A percentile compares a stretch with the other conserved stretches of the same genome.
phyloP scores from a whole-genome alignment of 1,140 invertebrate genomes.

The Bombus vancouverensis region DNA sequence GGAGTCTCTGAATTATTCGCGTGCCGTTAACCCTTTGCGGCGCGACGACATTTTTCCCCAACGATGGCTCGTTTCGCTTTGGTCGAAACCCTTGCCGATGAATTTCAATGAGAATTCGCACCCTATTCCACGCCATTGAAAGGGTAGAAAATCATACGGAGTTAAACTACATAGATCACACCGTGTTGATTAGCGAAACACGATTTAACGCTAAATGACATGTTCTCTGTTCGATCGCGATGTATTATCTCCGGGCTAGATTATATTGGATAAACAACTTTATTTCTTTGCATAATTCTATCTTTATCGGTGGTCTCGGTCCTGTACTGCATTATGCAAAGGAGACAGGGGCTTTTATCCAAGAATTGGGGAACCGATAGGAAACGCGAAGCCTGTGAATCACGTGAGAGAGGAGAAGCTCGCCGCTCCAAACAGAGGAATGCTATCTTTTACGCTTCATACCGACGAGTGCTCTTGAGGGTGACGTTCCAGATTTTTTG shows the following conservation, averaged over 20 bases:
- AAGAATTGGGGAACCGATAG: background rate
- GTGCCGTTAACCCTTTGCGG: constrained; percentile 23
- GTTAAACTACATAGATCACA: background rate
- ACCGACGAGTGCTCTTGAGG: background rate
- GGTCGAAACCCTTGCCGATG: background rate
- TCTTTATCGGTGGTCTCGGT: background rate
- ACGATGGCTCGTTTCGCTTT: background rate
- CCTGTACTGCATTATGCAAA: background rate
- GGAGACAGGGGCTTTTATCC: background rate
- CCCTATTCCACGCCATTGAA: background rate
- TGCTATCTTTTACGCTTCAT: background rate
- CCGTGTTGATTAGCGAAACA: background rate
- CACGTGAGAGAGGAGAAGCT: background rate
- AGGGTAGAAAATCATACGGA: background rate
- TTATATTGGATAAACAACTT: background rate
- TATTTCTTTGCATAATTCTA: background rate
- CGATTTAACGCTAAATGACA: background rate
- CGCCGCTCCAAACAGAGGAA: too few species aligned
- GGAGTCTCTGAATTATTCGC: background rate
- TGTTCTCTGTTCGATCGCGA: background rate
- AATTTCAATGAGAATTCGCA: background rate
- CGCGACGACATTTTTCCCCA: background rate
- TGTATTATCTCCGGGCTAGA: background rate
- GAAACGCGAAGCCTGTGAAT: background rate
- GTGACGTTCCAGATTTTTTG: constrained; percentile 18